phyloP scores from a whole-genome alignment of 2,113 vertebrate genomes.

The Siniperca knerii region DNA sequence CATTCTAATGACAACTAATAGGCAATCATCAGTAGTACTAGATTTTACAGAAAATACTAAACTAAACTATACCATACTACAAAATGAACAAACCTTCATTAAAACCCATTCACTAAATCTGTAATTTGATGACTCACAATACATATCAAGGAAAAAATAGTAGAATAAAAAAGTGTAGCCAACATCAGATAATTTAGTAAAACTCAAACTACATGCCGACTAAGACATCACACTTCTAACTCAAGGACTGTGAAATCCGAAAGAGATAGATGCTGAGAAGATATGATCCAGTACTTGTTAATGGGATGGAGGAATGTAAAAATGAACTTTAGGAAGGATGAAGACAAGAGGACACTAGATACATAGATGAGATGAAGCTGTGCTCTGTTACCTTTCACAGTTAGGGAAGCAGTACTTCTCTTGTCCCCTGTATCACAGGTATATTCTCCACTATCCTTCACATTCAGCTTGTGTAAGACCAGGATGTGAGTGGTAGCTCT shows the following conservation, averaged over 20 bases:
- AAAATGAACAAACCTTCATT: background rate
- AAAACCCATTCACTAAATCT: background rate
- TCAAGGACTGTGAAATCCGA: slow-evolving; percentile 13
- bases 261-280: slow-evolving; percentile 8
- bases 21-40: background rate
- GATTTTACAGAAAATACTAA: background rate
- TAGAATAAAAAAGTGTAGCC: background rate
- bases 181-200: background rate
- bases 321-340: slow-evolving; percentile 29
- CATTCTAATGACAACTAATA: background rate
- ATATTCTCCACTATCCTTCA: slow-evolving; percentile 85
- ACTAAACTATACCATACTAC: background rate
- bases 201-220: background rate
- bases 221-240: background rate
- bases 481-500: slow-evolving; percentile 76
- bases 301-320: slow-evolving; percentile 32
- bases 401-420: slow-evolving; percentile 82
- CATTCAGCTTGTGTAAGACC: slow-evolving; percentile 78
- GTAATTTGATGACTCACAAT: background rate
- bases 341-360: slow-evolving; percentile 25
- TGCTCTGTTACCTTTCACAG: slow-evolving; percentile 84
- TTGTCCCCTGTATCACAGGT: slow-evolving; percentile 84
- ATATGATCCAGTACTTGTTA: slow-evolving; percentile 15
- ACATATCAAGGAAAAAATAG: too few species aligned
- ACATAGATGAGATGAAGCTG: slow-evolving; percentile 26